Conservation (phyloP, 2,113 vertebrate species). For the Triplophysa siluroides region DNA sequence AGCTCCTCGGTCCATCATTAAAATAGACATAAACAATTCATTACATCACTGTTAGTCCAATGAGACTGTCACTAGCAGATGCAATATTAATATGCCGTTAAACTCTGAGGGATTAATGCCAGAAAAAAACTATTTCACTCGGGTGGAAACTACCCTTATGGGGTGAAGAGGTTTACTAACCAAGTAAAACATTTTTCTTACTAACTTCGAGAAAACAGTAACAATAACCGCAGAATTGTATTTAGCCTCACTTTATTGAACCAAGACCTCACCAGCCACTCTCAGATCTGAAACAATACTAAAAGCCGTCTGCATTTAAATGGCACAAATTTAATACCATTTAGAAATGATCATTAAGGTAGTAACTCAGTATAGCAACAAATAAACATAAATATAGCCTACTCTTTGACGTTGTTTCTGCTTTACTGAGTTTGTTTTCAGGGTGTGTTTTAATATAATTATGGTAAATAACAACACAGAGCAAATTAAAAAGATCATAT, state of each 20-base stretch:
- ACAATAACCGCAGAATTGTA: conserved; percentile 20
- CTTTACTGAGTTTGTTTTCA: neutral
- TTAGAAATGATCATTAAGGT: neutral
- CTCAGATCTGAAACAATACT: conserved; percentile 20
- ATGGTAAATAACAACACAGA: neutral
- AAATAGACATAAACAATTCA: conserved; percentile 78
- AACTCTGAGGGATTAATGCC: conserved; percentile 68
- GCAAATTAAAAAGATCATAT: neutral
- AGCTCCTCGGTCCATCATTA: conserved; percentile 76
- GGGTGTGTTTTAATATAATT: neutral
- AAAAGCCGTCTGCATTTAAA: conserved; percentile 30
- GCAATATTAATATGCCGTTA: conserved; percentile 72
- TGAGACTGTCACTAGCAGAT: conserved; percentile 71
- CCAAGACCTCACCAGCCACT: conserved; percentile 11
- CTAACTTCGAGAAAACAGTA: neutral
- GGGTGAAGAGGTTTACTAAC: neutral
- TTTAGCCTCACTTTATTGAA: conserved; percentile 65
- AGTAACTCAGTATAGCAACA: neutral
- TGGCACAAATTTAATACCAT: conserved; percentile 44
- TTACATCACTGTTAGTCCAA: conserved; percentile 77
- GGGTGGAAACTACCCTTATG: too few species aligned
- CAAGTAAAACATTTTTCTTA: conserved; percentile 15
- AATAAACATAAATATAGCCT: conserved; percentile 14
- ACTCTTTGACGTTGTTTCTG: neutral
- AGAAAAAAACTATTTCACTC: conserved; percentile 57